Conservation (phyloP, 92 coral and sea anemone genomes). For the Zoanthus sociatus region DNA sequence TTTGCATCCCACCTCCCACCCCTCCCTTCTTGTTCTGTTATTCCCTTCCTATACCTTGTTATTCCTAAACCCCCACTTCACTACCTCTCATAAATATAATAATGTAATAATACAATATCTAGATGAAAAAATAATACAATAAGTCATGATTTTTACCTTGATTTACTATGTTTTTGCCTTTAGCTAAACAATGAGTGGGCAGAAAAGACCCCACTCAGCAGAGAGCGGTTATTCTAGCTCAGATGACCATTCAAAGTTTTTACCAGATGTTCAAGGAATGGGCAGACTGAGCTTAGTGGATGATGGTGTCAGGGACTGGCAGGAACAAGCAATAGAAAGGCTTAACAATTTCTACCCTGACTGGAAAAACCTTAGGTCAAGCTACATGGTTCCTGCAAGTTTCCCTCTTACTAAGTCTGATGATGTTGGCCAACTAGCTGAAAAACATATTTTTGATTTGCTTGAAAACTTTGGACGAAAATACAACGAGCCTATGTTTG, state of each 20-base stretch:
- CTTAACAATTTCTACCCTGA: constrained; percentile 18
- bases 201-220: constrained; percentile 24
- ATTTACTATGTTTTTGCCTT: no score
- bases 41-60: no score
- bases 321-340: constrained; percentile 26
- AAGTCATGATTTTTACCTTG: no score
- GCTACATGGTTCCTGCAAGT: constrained; percentile 35
- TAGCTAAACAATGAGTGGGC: neutral
- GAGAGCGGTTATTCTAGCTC: constrained; percentile 21
- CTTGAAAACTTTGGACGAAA: constrained; percentile 37
- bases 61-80: no score
- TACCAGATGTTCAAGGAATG: constrained; percentile 12
- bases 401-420: neutral
- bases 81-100: no score
- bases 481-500: constrained; percentile 53
- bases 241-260: neutral
- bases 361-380: constrained; percentile 10
- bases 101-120: no score
- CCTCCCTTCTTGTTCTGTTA: no score
- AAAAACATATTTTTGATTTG: constrained; percentile 16
- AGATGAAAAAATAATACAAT: no score
- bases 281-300: constrained; percentile 13
- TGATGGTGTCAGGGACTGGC: constrained; percentile 48
- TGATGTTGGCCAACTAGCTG: constrained; percentile 8
- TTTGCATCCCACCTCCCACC: no score